These are phyloP conservation scores for Achlya flavicornis DNA, from an alignment of 2,888 invertebrate species.

Conservation along the genomic window DNA sequence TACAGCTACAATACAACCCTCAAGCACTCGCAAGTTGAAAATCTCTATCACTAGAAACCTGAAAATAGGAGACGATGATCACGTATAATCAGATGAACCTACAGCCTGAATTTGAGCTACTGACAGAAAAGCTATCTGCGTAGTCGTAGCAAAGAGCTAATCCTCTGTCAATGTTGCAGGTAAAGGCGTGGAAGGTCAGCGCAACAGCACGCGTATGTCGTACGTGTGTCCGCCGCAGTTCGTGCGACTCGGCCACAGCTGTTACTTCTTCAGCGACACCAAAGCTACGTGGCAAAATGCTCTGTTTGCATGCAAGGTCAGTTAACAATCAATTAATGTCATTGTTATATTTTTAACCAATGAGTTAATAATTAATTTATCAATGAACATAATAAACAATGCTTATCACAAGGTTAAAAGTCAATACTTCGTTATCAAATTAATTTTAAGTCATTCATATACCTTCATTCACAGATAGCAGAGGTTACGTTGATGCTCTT, in stretches of 20 bases:
- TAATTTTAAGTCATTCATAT: neutral
- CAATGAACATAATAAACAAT: neutral
- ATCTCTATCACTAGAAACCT: too few species aligned
- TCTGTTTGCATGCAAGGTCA: constrained; percentile 86
- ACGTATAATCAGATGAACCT: too few species aligned
- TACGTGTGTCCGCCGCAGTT: constrained; percentile 88
- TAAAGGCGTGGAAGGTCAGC: constrained; percentile 58
- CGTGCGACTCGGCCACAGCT: constrained; percentile 88
- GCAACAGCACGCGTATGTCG: constrained; percentile 72
- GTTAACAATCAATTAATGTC: constrained; percentile 21
- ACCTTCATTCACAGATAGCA: neutral
- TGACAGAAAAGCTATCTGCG: too few species aligned
- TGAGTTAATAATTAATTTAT: neutral
- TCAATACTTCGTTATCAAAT: neutral
- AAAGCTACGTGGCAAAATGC: constrained; percentile 88
- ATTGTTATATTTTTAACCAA: too few species aligned
- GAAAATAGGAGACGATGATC: too few species aligned
- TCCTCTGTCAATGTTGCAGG: constrained; percentile 40
- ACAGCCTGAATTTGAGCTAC: too few species aligned
- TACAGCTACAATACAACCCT: too few species aligned
- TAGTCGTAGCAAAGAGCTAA: too few species aligned
- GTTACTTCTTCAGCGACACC: constrained; percentile 89
- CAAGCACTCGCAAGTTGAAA: too few species aligned
- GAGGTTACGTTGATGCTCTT: neutral
- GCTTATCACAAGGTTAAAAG: neutral